Evolutionary conservation across 2,113 vertebrate species (phyloP), one percentile per base, ranked within the genome.

Genomic region (Strigops habroptila): DNA sequence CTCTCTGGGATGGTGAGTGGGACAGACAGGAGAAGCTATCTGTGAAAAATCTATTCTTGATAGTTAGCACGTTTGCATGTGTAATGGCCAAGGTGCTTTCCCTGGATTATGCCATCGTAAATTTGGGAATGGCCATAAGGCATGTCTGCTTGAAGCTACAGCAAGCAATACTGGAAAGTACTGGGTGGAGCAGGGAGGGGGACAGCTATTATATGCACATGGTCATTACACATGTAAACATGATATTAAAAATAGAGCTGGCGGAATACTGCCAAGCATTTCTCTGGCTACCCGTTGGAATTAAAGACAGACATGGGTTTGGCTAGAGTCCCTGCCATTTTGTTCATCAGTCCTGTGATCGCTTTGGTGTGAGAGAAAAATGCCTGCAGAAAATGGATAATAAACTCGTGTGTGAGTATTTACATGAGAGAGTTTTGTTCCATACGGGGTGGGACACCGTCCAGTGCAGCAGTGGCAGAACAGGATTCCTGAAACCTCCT

Each of bases 101-200:
- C 96, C 88, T 67, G 75, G 75, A 30, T 96, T 63, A 70, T 83
- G 88, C 43, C 91, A 30, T 33, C 2, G 0, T 49, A 63, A 52
- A 75, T 67, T 74, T 0, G 0, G 46, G 55, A 91, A 91, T 82
- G 83, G 91, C 96, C 91, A 94, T 49, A 27, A 91, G 92, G 92
- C 94, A 95, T n/a, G n/a, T 92, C 80, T 92, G 88, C 93, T 80
- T 13, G 3, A 73, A 94, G 94, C 71, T 70, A 37, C 4, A 76
- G 92, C 93, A 79, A 93, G 95, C 95, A 97, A 96, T 86, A 65
- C 63, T 90, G 90, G 70, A 69, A 95, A 91, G 79, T 48, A 75
- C 75, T 86, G 94, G 95, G 95, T 93, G 94, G 94, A 88, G 80
- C 82, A 89, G 86, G 94, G 80, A 96, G 91, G 60, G 84, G 80